Conservation (phyloP, 2,888 invertebrate genomes). For the Hirudinaria manillensis region DNA sequence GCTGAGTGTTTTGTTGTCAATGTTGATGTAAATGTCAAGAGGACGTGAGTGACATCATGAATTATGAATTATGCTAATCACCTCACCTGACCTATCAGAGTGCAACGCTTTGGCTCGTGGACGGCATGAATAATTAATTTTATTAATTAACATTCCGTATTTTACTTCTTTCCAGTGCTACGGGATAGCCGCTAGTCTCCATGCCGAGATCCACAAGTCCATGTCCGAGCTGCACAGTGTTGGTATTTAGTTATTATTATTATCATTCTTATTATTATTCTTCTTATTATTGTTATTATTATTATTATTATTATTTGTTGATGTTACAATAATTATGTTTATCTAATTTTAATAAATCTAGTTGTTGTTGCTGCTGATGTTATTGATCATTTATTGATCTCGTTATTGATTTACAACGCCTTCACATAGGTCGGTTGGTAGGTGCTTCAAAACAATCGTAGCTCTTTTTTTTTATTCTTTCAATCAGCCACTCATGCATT, state of each 20-base stretch:
- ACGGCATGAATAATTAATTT: background rate
- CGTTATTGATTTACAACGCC: background rate
- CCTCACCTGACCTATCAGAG: no score
- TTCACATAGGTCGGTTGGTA: background rate
- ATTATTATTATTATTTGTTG: conserved; percentile 5
- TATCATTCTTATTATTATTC: conserved; percentile 9
- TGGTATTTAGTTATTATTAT: conserved; percentile 35
- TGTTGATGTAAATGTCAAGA: no score
- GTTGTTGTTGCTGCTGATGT: background rate
- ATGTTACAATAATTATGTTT: background rate
- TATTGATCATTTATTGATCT: background rate
- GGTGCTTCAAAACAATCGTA: no score
- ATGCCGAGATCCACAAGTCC: conserved; percentile 85
- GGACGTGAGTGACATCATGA: no score
- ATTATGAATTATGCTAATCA: no score
- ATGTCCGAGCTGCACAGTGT: conserved; percentile 74
- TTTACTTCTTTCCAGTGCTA: conserved; percentile 60
- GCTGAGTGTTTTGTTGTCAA: no score
- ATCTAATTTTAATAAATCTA: no score
- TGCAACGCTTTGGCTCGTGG: no score
- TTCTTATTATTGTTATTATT: background rate
- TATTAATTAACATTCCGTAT: background rate
- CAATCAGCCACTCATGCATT: background rate
- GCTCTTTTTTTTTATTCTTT: no score
- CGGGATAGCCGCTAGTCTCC: conserved; percentile 79